Evolutionary conservation across 2,888 invertebrate genomes (phyloP), one percentile per base, ranked within the genome.

Genomic region (Chrysolina oricalcia): DNA sequence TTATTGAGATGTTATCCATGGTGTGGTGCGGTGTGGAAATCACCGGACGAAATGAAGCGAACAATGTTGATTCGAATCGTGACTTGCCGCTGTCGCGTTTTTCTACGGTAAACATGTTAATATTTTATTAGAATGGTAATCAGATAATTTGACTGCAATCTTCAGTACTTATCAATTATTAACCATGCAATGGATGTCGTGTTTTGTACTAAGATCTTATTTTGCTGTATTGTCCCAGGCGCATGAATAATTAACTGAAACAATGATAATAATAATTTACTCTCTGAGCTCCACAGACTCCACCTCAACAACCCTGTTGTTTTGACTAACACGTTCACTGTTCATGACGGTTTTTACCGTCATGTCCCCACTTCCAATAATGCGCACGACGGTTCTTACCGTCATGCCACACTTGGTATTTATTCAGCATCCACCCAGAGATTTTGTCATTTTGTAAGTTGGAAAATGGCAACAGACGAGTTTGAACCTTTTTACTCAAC

Each of bases 71-170:
- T 19, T 53, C n/a, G 40, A 19, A 40, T n/a, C 27, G 11, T 71
- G 19, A 19, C 71, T 63, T 63, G 63, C 27, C 48, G 50, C 15
- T 67, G 23, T 53, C 50, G 40, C 19, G n/a, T 50, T 53, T 63
- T 46, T 27, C 8, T 35, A 10, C 19, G 27, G 71, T 71, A 71
- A 71, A 71, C 71, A 71, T 53, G 27, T 71, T 21, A 71, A 71
- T 71, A 71, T 71, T 71, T 71, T 27, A 71, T 40, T 15, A 23
- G 11, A 11, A 35, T 17, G 27, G 59, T 35, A 23, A 27, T 59
- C 27, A 59, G 27, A 35, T n/a, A 23, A 59, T 27, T 59, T 9
- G 4, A 35, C 35, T 9, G 23, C 35, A 59, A 59, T 53, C 53
- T 23, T 21, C 53, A 13, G 19, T 19, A 53, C 17, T 19, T 19